Percentiles rank a stretch among this genome's conserved stretches.
Evolutionary conservation across 1,140 invertebrate genomes (phyloP).

Genomic region (Calephelis virginiensis): DNA sequence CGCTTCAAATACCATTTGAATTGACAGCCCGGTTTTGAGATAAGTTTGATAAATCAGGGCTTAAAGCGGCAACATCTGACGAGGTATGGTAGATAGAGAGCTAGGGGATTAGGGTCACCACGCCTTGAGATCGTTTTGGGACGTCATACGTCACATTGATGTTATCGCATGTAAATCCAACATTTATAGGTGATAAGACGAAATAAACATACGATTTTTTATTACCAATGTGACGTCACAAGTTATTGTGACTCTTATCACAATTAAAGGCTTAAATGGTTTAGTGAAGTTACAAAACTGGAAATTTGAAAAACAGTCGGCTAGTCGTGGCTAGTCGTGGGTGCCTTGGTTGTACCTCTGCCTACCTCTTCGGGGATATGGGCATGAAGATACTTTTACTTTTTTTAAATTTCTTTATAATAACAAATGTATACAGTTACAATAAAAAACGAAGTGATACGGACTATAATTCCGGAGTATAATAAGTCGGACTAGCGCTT

Average conservation of each 20-base stretch:
- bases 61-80: conserved; percentile 55
- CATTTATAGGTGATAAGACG: conserved; percentile 28
- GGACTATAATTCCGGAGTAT: too few relatives aligned
- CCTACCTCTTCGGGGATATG: too few relatives aligned
- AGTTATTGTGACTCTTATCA: conserved; percentile 1
- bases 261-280: conserved; percentile 4
- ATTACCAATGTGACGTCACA: conserved; percentile 8
- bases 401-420: too few relatives aligned
- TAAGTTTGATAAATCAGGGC: conserved; percentile 61
- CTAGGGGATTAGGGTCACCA: conserved; percentile 42
- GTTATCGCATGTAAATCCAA: conserved; percentile 32
- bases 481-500: too few relatives aligned
- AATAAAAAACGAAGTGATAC: too few relatives aligned
- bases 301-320: too few relatives aligned
- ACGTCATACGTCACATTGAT: conserved; percentile 31
- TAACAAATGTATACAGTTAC: too few relatives aligned
- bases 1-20: conserved; percentile 37
- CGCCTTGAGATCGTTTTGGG: conserved; percentile 34
- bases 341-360: too few relatives aligned
- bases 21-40: conserved; percentile 44
- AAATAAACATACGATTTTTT: conserved; percentile 16
- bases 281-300: neutral
- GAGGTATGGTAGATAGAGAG: conserved; percentile 33
- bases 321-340: too few relatives aligned
- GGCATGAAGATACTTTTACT: too few relatives aligned